These are phyloP conservation scores for Drosophila multiciliata DNA, from an alignment of 2,888 invertebrate genomes.

Conservation along the genomic window DNA sequence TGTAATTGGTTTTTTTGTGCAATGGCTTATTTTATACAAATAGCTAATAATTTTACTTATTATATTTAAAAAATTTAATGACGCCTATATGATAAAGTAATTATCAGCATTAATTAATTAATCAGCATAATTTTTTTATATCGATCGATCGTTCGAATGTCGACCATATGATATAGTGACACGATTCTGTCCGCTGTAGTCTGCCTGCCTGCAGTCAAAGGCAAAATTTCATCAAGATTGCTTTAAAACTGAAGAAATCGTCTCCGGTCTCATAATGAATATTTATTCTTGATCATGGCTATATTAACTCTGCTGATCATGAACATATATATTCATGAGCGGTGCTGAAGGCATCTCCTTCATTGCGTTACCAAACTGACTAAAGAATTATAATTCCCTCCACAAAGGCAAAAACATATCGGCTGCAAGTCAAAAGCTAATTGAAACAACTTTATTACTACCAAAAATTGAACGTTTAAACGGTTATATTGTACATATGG, in stretches of 20 bases:
- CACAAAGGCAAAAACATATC: constrained; percentile 9
- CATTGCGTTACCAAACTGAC: not conserved
- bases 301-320: not conserved
- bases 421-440: constrained; percentile 60
- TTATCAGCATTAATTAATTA: no score
- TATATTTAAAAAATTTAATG: not conserved
- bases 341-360: not conserved
- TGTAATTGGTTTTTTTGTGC: not conserved
- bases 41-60: not conserved
- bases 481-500: not conserved
- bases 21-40: not conserved
- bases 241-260: not conserved
- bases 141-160: not conserved
- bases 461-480: constrained; percentile 49
- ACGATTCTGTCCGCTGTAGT: not conserved
- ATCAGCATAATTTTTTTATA: not conserved
- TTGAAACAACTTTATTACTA: constrained; percentile 77
- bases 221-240: not conserved
- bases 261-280: not conserved
- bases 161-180: not conserved
- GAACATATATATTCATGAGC: not conserved
- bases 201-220: not conserved
- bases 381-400: not conserved
- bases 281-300: not conserved
- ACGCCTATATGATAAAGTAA: not conserved